phyloP scores from a whole-genome alignment of 1,140 invertebrate species.

The Babylonia areolata region DNA sequence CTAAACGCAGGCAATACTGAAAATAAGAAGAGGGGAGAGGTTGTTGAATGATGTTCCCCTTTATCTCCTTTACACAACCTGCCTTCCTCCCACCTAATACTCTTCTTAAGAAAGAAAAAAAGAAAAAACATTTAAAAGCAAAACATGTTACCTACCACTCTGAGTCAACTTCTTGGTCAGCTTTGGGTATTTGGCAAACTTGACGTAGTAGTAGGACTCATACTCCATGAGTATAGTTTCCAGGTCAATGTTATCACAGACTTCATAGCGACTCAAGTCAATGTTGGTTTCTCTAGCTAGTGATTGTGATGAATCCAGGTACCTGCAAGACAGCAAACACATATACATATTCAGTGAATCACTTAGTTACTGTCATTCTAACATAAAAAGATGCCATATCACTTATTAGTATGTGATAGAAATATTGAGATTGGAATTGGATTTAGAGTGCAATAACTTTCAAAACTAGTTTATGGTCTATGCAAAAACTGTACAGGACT shows the following conservation, averaged over 20 bases:
- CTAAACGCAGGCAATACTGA: too few relatives aligned
- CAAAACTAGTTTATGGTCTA: too few relatives aligned
- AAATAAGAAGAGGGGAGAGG: too few relatives aligned
- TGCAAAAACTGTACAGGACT: too few relatives aligned
- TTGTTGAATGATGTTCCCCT: too few relatives aligned
- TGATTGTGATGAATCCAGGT: constrained; percentile 80
- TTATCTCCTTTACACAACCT: too few relatives aligned
- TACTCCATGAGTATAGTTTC: constrained; percentile 92
- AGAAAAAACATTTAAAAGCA: background rate
- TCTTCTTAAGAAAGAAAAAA: background rate
- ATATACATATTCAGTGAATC: too few relatives aligned
- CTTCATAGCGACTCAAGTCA: constrained; percentile 82
- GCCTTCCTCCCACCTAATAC: background rate
- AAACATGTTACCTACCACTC: constrained; percentile 64
- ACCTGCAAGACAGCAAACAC: constrained; percentile 72
- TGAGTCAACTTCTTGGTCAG: constrained; percentile 81
- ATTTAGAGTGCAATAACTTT: too few relatives aligned
- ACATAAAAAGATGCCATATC: too few relatives aligned
- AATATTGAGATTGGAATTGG: too few relatives aligned
- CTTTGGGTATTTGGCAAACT: constrained; percentile 90
- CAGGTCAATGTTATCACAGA: constrained; percentile 95
- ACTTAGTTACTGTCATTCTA: too few relatives aligned
- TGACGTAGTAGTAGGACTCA: constrained; percentile 88
- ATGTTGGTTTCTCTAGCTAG: constrained; percentile 83
- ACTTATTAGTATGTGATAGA: too few relatives aligned